Conservation (phyloP, 2,888 invertebrate genomes). For the Panzeria rudis region DNA sequence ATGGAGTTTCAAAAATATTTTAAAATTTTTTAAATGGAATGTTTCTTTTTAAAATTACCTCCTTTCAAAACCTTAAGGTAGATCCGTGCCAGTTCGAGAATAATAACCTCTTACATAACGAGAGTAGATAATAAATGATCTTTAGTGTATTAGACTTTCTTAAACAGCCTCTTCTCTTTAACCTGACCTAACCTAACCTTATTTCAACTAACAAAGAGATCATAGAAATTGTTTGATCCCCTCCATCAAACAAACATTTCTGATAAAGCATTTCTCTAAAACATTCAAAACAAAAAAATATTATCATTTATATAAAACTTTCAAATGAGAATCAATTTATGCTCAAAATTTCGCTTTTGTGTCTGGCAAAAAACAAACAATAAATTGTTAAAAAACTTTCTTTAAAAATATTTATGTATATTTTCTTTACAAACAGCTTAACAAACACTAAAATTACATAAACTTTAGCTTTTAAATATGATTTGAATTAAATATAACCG, state of each 20-base stretch:
- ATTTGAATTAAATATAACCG: conserved; percentile 19
- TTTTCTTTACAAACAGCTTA: not conserved
- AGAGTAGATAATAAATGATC: no score
- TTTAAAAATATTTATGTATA: not conserved
- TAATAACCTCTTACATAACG: no score
- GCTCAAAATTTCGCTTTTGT: not conserved
- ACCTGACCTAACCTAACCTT: not conserved
- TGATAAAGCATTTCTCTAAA: not conserved
- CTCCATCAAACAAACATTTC: not conserved
- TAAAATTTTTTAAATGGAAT: no score
- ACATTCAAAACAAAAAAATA: not conserved
- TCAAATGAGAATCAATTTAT: not conserved
- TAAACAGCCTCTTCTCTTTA: not conserved
- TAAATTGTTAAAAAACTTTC: conserved; percentile 15
- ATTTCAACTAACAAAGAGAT: not conserved
- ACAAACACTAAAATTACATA: conserved; percentile 17
- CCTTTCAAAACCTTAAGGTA: no score
- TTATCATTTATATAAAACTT: not conserved
- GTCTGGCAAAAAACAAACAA: not conserved
- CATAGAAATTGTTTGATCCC: no score
- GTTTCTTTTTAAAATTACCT: no score
- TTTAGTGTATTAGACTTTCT: no score
- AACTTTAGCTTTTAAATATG: not conserved
- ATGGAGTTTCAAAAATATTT: no score
- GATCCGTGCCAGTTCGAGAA: no score